A percentile compares a stretch with the other conserved stretches of the same genome.
Conservation (phyloP, 1,140 invertebrate species). For the Scylla paramamosain region DNA sequence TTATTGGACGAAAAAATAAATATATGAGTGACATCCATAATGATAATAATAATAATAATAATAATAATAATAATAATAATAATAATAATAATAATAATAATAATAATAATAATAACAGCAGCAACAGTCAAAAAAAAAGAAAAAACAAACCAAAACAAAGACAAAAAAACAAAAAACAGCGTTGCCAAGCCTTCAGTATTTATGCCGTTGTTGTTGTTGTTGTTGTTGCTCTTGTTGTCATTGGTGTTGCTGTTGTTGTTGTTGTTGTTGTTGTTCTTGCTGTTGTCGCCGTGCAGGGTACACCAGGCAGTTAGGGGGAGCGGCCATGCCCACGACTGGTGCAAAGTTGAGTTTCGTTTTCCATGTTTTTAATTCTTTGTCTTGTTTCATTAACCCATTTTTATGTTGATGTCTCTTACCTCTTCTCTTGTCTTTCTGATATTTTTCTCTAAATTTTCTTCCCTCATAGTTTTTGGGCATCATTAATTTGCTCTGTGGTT, state of each 20-base stretch:
- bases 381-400: neutral
- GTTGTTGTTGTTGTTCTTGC: neutral
- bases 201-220: neutral
- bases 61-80: too few relatives aligned
- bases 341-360: neutral
- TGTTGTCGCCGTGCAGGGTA: neutral
- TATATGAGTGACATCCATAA: neutral
- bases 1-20: too few relatives aligned
- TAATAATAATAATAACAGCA: neutral
- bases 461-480: neutral
- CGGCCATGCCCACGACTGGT: neutral
- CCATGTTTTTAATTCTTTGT: neutral
- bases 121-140: neutral
- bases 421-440: neutral
- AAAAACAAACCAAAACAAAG: neutral
- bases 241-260: neutral
- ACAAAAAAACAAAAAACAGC: neutral
- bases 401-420: neutral
- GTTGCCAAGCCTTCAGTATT: neutral
- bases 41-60: slow-evolving; percentile 1
- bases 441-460: neutral
- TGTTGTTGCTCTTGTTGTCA: neutral
- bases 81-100: slow-evolving; percentile 6
- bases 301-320: neutral
- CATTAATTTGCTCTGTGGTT: neutral